Evolutionary conservation across 1,140 invertebrate species (phyloP), one percentile per base, ranked within the genome.

Genomic region (Drosophila kurseongensis): DNA sequence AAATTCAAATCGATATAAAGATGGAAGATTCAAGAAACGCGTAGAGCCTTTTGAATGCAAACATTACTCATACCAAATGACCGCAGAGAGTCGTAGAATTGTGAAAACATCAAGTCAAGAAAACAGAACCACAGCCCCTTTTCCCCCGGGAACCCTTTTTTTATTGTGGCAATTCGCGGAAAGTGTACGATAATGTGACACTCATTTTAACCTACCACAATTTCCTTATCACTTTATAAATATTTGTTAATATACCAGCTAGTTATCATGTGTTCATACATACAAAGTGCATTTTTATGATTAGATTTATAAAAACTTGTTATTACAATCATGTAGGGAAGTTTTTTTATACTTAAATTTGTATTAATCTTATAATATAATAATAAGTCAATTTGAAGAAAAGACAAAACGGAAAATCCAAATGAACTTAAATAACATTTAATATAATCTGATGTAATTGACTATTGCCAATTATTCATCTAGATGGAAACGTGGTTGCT

Each of bases 181-280:
- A 51, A 36, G 32, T 38, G 41, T 8, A 23, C 29, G 66, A 69
- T 68, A 69, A 47, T 18, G 10, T 23, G 59, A 13, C 35, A 62
- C 27, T 18, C 13, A 18, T n/a, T 7, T 42, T 8, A 68, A 68
- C 48, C 63, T 69, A 68, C 66, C 63, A 13, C 66, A 68, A 68
- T 56, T 32, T 7, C 4, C 13, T 44, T 32, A 68, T 52, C 62
- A 67, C 7, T 5, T 12, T 47, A 16, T n/a, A 23, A 44, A 47
- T 40, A 47, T 35, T 44, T 44, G 16, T 14, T 10, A 14, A 44
- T 4, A 18, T 16, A 16, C 14, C 8, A 44, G 13, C 7, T 14
- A n/a, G 40, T 14, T 41, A n/a, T 14, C 13, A 9, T 9, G 14
- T 18, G 16, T 44, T 14, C 18, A 16, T 13, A 14, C 7, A 32